Evolutionary conservation across 2,888 invertebrate genomes (phyloP), one percentile per base, ranked within the genome.

Genomic region (Pterostichus madidus): DNA sequence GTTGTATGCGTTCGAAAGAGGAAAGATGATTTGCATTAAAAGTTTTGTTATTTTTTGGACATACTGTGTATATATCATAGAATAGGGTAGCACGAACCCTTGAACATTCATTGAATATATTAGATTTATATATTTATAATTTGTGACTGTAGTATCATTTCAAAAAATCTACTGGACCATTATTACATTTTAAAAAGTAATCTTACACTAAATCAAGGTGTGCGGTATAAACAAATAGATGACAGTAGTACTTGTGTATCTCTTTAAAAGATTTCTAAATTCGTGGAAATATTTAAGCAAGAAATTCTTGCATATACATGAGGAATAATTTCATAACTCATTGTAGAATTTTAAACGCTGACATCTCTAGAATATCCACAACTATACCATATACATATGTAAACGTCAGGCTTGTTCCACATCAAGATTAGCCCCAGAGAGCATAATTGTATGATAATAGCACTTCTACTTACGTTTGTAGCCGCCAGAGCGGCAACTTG

Each of bases 381-480:
- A 71, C 68, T 71, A 39, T 44, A 46, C 68, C 68, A 71, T 71
- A 59, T 76, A 86, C 86, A 86, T 86, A 86, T 86, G 86, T 86
- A 86, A 86, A 86, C 84, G 86, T 86, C 86, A 56, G 79, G 76
- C 83, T 59, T 84, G 83, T 52, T 84, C 84, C 80, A 85, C 85
- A 85, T 85, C 85, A 85, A 86, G 86, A 85, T 86, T 86, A 85
- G 84, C 84, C 83, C 80, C 82, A 85, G 52, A 75, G 59, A 84
- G 85, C 85, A 86, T 87, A 86, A 87, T 86, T 86, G 86, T 86
- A 86, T 86, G 86, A 86, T 86, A 88, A 88, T 87, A 86, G 87
- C 75, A 44, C 75, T 75, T 75, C 75, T 52, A 75, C 75, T 73
- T 53, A 75, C 53, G 52, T 75, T 75, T 49, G 75, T 52, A 52